phyloP scores from a whole-genome alignment of 2,797 vertebrate species.

The Schizothorax lantsangensis region DNA sequence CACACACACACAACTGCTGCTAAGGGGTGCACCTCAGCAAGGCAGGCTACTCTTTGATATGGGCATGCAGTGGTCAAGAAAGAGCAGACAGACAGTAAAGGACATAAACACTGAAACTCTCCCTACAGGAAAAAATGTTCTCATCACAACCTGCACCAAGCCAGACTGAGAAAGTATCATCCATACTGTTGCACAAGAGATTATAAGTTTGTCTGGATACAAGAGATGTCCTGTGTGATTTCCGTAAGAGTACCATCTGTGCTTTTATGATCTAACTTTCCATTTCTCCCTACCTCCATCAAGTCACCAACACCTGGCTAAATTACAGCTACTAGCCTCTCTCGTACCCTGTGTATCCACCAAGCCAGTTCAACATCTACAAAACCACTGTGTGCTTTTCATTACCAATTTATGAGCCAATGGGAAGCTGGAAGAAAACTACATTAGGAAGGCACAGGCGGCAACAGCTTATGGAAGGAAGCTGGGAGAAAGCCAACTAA shows the following conservation, averaged over 20 bases:
- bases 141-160: background rate
- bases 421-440: constrained; percentile 35
- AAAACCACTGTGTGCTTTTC: constrained; percentile 45
- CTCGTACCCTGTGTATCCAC: constrained; percentile 20
- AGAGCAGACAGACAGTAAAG: background rate
- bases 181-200: constrained; percentile 14
- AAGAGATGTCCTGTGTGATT: constrained; percentile 9
- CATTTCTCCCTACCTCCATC: constrained; percentile 8
- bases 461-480: constrained; percentile 20
- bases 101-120: background rate
- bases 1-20: constrained; percentile 33
- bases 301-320: constrained; percentile 8
- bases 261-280: constrained; percentile 18
- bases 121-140: background rate
- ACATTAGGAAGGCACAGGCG: constrained; percentile 35
- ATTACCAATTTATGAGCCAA: constrained; percentile 54
- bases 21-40: constrained; percentile 27
- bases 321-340: constrained; percentile 19
- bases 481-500: background rate
- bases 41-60: constrained; percentile 22
- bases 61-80: constrained; percentile 18
- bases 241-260: background rate
- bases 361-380: constrained; percentile 27
- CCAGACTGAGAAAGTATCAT: background rate
- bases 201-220: background rate